Evolutionary conservation across 2,113 vertebrate species (phyloP).

Genomic region (Ctenomys sociabilis): DNA sequence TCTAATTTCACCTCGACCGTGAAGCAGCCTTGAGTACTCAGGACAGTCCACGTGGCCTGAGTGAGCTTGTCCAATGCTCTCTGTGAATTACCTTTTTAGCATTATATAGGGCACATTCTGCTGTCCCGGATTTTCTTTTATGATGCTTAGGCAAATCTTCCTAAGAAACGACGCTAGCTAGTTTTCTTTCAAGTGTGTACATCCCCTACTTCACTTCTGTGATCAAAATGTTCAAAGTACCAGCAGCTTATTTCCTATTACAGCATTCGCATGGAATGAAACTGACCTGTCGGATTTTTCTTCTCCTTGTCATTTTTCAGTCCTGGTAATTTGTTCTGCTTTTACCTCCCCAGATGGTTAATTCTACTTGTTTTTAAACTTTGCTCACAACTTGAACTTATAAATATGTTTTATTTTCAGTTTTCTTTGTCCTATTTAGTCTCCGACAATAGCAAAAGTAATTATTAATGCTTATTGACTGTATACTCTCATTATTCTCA

Average conservation of each 20-base stretch:
- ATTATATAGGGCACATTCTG: background rate
- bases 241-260: background rate
- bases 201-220: background rate
- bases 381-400: constrained; percentile 33
- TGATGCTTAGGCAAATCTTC: background rate
- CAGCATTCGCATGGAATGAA: background rate
- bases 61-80: background rate
- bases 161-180: background rate
- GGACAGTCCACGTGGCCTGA: background rate
- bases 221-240: constrained; percentile 14
- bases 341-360: background rate
- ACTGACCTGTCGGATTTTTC: background rate
- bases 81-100: background rate
- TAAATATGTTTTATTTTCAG: background rate
- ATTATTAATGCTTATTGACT: background rate
- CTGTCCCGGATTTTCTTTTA: background rate
- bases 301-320: background rate
- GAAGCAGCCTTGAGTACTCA: background rate
- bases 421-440: constrained; percentile 38
- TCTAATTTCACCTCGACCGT: background rate
- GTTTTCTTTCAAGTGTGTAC: background rate
- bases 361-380: constrained; percentile 52
- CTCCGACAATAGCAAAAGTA: background rate
- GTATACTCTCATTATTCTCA: background rate
- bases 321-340: background rate